These are phyloP conservation scores for Chrysolina oricalcia DNA, from an alignment of 2,888 invertebrate genomes.

Conservation along the genomic window DNA sequence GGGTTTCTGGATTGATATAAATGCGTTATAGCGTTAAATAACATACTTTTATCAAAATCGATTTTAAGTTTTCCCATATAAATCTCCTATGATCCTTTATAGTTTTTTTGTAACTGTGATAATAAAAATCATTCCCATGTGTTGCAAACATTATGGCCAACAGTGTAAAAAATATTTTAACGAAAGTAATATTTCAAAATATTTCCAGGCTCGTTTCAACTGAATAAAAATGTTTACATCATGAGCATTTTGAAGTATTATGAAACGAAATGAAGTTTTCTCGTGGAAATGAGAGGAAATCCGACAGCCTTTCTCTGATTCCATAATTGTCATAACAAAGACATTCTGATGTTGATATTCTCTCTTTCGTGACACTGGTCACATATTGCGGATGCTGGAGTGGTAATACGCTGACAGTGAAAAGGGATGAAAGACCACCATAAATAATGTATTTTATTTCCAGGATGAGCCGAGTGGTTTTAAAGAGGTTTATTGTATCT, in stretches of 20 bases:
- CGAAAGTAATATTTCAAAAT: too few species aligned
- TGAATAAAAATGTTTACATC: background rate
- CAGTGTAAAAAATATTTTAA: too few species aligned
- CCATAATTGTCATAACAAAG: background rate
- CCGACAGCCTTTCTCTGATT: background rate
- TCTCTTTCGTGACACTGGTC: constrained; percentile 15
- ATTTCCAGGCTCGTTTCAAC: too few species aligned
- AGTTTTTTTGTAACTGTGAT: too few species aligned
- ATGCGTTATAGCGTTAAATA: too few species aligned
- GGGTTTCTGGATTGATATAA: too few species aligned
- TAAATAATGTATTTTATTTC: constrained; percentile 34
- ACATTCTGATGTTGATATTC: background rate
- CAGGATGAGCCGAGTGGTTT: constrained; percentile 22
- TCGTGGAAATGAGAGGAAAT: background rate
- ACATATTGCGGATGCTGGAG: constrained; percentile 13
- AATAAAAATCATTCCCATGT: too few species aligned
- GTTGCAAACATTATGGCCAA: too few species aligned
- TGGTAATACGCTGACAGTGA: constrained; percentile 25
- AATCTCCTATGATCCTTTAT: too few species aligned
- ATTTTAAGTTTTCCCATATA: too few species aligned
- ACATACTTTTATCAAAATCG: too few species aligned
- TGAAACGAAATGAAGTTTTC: background rate
- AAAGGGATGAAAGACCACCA: constrained; percentile 29
- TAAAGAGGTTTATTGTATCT: background rate
- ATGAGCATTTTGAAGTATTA: background rate